Conservation (phyloP, 1,140 invertebrate species). For the Eumaeus atala region DNA sequence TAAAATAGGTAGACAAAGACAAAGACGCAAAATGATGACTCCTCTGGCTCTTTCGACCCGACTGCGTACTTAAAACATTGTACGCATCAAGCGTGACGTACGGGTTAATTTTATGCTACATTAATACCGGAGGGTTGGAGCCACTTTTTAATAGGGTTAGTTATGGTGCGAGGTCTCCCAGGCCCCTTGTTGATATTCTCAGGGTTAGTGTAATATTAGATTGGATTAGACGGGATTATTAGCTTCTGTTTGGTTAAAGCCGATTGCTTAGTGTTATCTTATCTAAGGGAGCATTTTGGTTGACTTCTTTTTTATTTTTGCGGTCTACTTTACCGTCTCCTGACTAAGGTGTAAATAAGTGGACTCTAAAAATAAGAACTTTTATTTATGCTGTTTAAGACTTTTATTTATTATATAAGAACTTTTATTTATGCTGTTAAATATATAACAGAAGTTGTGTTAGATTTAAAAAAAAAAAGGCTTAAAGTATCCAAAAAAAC, state of each 20-base stretch:
- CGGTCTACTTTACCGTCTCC: too few species aligned
- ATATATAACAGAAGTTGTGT: too few species aligned
- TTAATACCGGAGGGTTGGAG: slow-evolving; percentile 56
- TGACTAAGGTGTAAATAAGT: too few species aligned
- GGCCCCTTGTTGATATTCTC: slow-evolving; percentile 41
- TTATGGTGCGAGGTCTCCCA: slow-evolving; percentile 49
- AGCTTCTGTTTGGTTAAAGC: slow-evolving; percentile 19
- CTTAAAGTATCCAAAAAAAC: too few species aligned
- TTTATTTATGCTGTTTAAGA: too few species aligned
- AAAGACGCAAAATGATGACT: too few species aligned
- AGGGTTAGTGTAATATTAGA: slow-evolving; percentile 50
- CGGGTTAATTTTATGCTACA: slow-evolving; percentile 72
- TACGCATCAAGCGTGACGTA: slow-evolving; percentile 48
- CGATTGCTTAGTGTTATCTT: slow-evolving; percentile 9
- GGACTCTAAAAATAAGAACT: too few species aligned
- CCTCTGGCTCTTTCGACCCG: slow-evolving; percentile 16
- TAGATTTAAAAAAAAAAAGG: too few species aligned
- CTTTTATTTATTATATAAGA: too few species aligned
- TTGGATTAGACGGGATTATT: slow-evolving; percentile 33
- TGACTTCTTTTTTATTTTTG: too few species aligned
- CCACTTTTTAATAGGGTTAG: slow-evolving; percentile 69
- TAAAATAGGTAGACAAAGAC: too few species aligned
- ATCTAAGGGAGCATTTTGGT: background rate
- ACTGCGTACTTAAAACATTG: slow-evolving; percentile 45
- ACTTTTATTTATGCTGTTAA: too few species aligned